Evolutionary conservation across 2,888 invertebrate species (phyloP).

Genomic region (Parnassius smintheus): DNA sequence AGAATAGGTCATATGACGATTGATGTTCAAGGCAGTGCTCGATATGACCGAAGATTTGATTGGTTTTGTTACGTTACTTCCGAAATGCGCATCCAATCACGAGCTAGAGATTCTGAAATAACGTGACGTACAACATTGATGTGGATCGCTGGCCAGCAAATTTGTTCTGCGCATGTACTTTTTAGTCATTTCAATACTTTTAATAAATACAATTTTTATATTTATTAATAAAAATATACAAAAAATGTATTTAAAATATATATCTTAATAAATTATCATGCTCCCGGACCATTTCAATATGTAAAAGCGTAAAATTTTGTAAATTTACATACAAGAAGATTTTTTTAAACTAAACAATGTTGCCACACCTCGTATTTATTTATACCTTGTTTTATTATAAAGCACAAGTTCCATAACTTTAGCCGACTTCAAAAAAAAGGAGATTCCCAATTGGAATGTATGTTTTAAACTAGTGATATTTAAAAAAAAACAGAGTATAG

Average conservation of each 20-base stretch:
- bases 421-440: too few species aligned
- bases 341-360: background rate
- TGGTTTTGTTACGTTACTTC: conserved; percentile 76
- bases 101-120: conserved; percentile 63
- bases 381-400: background rate
- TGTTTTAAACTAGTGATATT: too few species aligned
- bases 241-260: background rate
- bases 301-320: background rate
- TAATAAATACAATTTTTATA: conserved; percentile 20
- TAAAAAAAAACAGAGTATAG: too few species aligned
- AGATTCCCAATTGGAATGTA: too few species aligned
- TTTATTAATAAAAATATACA: background rate
- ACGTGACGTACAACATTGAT: conserved; percentile 79
- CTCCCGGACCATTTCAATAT: background rate
- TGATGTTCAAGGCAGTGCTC: conserved; percentile 79
- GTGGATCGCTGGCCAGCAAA: conserved; percentile 79
- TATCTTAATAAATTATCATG: background rate
- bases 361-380: conserved; percentile 12
- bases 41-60: conserved; percentile 78
- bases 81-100: conserved; percentile 79
- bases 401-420: too few species aligned
- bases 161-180: conserved; percentile 66
- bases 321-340: too few species aligned
- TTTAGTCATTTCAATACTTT: conserved; percentile 47
- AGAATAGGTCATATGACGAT: conserved; percentile 91